phyloP scores from a whole-genome alignment of 2,113 vertebrate species.

The Epinephelus cyanopodus region DNA sequence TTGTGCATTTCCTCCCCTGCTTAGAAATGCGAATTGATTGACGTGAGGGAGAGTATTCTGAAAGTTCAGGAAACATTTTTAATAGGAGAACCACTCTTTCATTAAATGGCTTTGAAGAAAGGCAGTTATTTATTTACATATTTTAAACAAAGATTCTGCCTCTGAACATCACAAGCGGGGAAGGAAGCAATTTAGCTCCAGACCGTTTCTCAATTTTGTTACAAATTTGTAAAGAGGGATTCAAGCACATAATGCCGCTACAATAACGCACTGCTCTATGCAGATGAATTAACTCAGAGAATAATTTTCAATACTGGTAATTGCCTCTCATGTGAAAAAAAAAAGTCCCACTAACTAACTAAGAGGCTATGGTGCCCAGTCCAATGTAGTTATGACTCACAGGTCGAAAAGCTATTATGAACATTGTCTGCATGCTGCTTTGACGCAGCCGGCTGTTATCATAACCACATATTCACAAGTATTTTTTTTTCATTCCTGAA shows the following conservation, averaged over 20 bases:
- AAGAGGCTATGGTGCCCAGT: background rate
- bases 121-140: slow-evolving; percentile 9
- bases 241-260: slow-evolving; percentile 1
- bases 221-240: slow-evolving; percentile 8
- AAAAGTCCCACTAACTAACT: background rate
- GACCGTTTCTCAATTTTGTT: background rate
- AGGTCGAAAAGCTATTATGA: slow-evolving; percentile 14
- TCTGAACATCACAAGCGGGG: background rate
- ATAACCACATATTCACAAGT: too few relatives aligned
- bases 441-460: too few relatives aligned
- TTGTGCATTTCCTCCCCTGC: too few relatives aligned
- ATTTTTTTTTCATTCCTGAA: too few relatives aligned
- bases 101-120: background rate
- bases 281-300: slow-evolving; percentile 12
- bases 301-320: slow-evolving; percentile 19
- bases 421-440: background rate
- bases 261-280: background rate
- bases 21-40: background rate
- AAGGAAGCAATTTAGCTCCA: slow-evolving; percentile 19
- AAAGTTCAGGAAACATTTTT: slow-evolving; percentile 17
- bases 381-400: background rate
- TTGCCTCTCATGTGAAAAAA: slow-evolving; percentile 9
- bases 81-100: slow-evolving; percentile 9
- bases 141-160: slow-evolving; percentile 14
- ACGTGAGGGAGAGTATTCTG: background rate